Percentiles rank a stretch among this genome's conserved stretches.
These are phyloP conservation scores for Clarias fuscus DNA, from an alignment of 2,797 vertebrate genomes.

Conservation along the genomic window DNA sequence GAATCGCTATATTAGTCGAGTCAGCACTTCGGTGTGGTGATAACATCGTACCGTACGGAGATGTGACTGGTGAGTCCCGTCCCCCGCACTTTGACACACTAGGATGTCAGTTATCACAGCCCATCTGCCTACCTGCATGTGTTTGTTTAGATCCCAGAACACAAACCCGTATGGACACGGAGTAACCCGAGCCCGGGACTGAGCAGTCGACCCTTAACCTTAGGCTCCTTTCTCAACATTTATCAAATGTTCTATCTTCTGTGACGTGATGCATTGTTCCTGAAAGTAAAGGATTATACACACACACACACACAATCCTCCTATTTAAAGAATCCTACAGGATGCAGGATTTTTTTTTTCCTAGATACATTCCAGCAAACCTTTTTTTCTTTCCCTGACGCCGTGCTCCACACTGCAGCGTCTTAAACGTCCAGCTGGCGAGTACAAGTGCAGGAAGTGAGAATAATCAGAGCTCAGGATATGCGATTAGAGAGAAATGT, in stretches of 20 bases:
- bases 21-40: too few species aligned
- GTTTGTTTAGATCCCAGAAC: too few species aligned
- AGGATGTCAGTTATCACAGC: background rate
- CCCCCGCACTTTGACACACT: background rate
- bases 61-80: too few species aligned
- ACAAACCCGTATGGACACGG: background rate
- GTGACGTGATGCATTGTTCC: too few species aligned
- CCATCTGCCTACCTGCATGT: background rate
- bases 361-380: background rate
- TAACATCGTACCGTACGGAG: too few species aligned
- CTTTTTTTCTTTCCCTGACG: background rate
- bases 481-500: background rate
- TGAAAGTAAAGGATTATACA: background rate
- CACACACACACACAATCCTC: background rate
- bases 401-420: background rate
- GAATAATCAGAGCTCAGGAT: slow-evolving; percentile 4
- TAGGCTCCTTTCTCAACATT: too few species aligned
- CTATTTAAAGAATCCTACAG: background rate
- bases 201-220: too few species aligned
- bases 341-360: background rate
- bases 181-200: background rate
- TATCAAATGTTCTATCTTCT: background rate
- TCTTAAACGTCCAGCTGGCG: background rate
- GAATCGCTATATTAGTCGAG: too few species aligned
- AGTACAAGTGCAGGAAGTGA: background rate